phyloP scores from a whole-genome alignment of 2,888 invertebrate species.

The Hylaea fasciaria region DNA sequence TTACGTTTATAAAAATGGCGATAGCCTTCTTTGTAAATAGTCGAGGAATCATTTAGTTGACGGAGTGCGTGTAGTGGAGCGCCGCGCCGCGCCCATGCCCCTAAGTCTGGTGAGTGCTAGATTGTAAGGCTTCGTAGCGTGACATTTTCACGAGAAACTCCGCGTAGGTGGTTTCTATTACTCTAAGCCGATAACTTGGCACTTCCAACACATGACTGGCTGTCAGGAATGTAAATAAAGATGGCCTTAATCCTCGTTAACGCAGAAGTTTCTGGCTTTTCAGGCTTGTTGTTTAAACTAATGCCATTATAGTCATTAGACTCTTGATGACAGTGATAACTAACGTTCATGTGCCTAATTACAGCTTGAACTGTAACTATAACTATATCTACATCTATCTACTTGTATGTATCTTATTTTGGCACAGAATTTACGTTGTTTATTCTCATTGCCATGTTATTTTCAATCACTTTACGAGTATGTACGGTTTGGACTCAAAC shows the following conservation, averaged over 20 bases:
- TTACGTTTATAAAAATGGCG: conserved; percentile 67
- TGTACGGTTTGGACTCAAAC: too few species aligned
- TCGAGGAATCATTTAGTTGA: conserved; percentile 78
- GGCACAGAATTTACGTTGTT: too few species aligned
- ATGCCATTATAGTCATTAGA: not conserved
- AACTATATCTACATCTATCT: too few species aligned
- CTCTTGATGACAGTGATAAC: not conserved
- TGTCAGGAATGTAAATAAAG: conserved; percentile 30
- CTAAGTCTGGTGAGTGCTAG: conserved; percentile 81
- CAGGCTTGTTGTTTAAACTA: not conserved
- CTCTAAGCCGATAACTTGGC: conserved; percentile 57
- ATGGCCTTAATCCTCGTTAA: conserved; percentile 28
- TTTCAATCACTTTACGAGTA: too few species aligned
- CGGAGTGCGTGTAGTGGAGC: conserved; percentile 70
- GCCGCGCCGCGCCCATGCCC: conserved; percentile 83
- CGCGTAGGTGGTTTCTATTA: conserved; percentile 55
- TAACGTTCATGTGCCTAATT: too few species aligned
- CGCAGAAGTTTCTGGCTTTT: not conserved
- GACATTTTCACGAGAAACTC: conserved; percentile 69
- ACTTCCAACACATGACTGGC: conserved; percentile 42
- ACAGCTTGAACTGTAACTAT: too few species aligned
- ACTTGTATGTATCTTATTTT: too few species aligned
- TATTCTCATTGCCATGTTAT: too few species aligned
- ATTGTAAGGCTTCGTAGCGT: conserved; percentile 80
- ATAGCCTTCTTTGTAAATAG: conserved; percentile 67